Percentiles rank a stretch among this genome's conserved stretches.
These are phyloP conservation scores for Ophiodon elongatus DNA, from an alignment of 2,113 vertebrate genomes.

Conservation along the genomic window DNA sequence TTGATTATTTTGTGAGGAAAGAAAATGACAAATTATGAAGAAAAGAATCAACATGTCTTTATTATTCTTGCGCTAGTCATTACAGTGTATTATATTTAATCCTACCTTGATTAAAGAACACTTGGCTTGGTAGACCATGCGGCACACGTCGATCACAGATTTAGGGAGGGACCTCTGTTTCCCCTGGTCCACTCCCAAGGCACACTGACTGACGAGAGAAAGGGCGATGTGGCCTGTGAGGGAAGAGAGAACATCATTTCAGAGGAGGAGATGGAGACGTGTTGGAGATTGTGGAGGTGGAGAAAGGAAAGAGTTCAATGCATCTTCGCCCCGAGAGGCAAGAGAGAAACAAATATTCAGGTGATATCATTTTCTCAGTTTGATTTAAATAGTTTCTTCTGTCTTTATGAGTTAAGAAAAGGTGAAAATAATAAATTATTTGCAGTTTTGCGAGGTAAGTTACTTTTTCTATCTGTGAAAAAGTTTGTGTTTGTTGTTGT, in stretches of 20 bases:
- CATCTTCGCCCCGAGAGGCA: background rate
- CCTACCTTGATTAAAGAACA: constrained; percentile 97
- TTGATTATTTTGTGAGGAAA: too few relatives aligned
- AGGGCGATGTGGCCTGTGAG: constrained; percentile 93
- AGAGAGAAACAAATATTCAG: too few relatives aligned
- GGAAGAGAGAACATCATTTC: background rate
- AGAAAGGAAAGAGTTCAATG: background rate
- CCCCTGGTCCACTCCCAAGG: constrained; percentile 93
- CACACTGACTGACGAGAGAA: constrained; percentile 92
- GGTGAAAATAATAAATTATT: background rate
- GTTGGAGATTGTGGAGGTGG: background rate
- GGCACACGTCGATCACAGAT: constrained; percentile 96
- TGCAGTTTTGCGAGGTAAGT: too few relatives aligned
- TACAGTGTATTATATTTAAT: too few relatives aligned
- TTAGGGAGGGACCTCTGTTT: constrained; percentile 94
- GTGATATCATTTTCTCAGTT: too few relatives aligned
- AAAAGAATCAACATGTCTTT: too few relatives aligned
- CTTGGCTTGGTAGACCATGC: constrained; percentile 98
- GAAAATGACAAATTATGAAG: too few relatives aligned
- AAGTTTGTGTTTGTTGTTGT: background rate
- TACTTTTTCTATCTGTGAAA: too few relatives aligned
- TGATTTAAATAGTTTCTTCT: too few relatives aligned
- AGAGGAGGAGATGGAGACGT: background rate
- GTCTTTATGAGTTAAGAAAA: background rate
- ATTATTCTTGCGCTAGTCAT: too few relatives aligned